Percentiles rank a stretch among this genome's conserved stretches.
Conservation (phyloP, 2,113 vertebrate genomes). For the Oryzias woworae region DNA sequence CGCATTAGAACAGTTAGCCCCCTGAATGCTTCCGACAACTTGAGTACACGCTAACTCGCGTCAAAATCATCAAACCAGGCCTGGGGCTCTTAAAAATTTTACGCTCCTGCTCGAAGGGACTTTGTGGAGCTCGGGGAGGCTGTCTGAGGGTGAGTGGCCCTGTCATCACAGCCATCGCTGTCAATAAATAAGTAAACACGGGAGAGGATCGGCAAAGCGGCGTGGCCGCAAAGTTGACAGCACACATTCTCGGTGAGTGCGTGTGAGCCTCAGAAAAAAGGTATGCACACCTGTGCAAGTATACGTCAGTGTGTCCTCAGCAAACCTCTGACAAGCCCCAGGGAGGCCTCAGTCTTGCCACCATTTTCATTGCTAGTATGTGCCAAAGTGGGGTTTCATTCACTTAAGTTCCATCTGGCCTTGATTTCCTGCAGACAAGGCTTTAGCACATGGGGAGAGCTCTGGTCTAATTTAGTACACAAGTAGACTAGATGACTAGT, state of each 20-base stretch:
- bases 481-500: conserved; percentile 56
- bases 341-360: conserved; percentile 44
- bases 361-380: conserved; percentile 58
- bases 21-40: conserved; percentile 78
- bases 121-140: conserved; percentile 52
- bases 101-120: conserved; percentile 62
- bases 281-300: conserved; percentile 42
- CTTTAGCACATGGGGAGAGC: conserved; percentile 66
- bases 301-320: conserved; percentile 20
- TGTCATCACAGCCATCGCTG: conserved; percentile 68
- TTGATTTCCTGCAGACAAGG: conserved; percentile 73
- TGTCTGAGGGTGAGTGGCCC: conserved; percentile 71
- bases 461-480: conserved; percentile 67
- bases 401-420: conserved; percentile 72
- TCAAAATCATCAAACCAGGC: conserved; percentile 73
- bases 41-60: conserved; percentile 66
- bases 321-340: conserved; percentile 38
- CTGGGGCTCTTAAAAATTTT: conserved; percentile 71
- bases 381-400: conserved; percentile 67
- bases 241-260: conserved; percentile 28
- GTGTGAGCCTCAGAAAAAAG: conserved; percentile 50
- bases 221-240: conserved; percentile 56
- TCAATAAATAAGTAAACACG: conserved; percentile 76
- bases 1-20: conserved; percentile 77
- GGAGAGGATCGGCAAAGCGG: conserved; percentile 48